Evolutionary conservation across 2,888 invertebrate genomes (phyloP).

Genomic region (Podabrus alpinus): DNA sequence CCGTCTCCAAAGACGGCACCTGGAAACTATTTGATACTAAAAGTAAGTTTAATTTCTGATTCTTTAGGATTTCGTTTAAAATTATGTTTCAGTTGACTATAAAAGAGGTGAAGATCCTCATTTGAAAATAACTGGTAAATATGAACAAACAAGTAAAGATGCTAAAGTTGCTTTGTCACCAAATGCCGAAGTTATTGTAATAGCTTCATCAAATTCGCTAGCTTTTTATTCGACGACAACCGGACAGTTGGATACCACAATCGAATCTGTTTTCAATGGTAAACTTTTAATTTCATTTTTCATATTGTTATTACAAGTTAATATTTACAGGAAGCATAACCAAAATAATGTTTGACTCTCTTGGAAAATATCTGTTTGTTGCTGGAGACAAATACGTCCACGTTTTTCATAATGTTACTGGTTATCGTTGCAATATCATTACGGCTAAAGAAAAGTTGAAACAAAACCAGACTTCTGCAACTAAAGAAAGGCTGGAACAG

Average conservation of each 20-base stretch:
- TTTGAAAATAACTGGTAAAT: slow-evolving; percentile 67
- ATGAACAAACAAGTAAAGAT: slow-evolving; percentile 60
- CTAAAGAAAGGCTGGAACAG: slow-evolving; percentile 74
- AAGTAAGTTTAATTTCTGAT: slow-evolving; percentile 59
- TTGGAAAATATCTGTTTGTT: slow-evolving; percentile 72
- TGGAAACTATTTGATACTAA: slow-evolving; percentile 87
- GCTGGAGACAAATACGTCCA: slow-evolving; percentile 77
- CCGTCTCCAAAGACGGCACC: slow-evolving; percentile 85
- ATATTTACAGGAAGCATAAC: slow-evolving; percentile 67
- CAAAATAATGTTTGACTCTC: slow-evolving; percentile 73
- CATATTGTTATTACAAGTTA: background rate
- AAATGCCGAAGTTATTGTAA: slow-evolving; percentile 76
- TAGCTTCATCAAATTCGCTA: slow-evolving; percentile 67
- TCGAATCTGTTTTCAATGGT: slow-evolving; percentile 70
- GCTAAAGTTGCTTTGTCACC: slow-evolving; percentile 76
- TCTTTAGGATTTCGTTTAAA: background rate
- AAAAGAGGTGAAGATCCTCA: slow-evolving; percentile 78
- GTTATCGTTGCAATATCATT: slow-evolving; percentile 60
- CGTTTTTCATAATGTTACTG: slow-evolving; percentile 80
- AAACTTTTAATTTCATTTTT: slow-evolving; percentile 24
- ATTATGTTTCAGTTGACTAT: slow-evolving; percentile 73
- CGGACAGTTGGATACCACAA: slow-evolving; percentile 67
- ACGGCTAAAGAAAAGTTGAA: slow-evolving; percentile 59
- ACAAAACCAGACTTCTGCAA: slow-evolving; percentile 70
- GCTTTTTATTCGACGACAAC: slow-evolving; percentile 72